These are phyloP conservation scores for Premnoplex brunnescens DNA, from an alignment of 2,797 vertebrate species.

Conservation along the genomic window DNA sequence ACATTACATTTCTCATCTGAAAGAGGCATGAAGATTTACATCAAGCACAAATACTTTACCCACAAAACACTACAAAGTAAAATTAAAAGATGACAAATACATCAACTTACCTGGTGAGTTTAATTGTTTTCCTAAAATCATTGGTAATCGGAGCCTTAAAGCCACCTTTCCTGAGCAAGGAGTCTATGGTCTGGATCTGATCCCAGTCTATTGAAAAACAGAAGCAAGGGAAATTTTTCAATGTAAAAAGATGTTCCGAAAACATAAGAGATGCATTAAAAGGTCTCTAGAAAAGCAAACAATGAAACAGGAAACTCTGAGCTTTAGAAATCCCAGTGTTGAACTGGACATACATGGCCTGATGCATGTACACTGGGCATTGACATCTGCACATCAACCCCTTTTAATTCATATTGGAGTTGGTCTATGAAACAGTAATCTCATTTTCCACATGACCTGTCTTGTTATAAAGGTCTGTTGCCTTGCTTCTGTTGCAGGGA, in stretches of 20 bases:
- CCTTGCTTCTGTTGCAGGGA: neutral
- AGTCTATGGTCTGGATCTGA: slow-evolving; percentile 88
- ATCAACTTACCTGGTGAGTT: slow-evolving; percentile 80
- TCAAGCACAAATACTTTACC: neutral
- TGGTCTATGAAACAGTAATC: neutral
- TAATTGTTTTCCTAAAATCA: slow-evolving; percentile 87
- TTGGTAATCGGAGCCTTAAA: slow-evolving; percentile 86
- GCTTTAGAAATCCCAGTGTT: neutral
- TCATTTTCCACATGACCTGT: neutral
- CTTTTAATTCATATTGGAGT: neutral
- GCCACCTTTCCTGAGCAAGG: slow-evolving; percentile 86
- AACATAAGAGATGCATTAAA: neutral
- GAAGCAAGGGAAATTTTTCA: neutral
- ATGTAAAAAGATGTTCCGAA: neutral
- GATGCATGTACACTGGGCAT: neutral
- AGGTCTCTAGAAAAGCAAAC: neutral
- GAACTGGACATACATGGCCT: neutral
- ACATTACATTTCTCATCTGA: neutral
- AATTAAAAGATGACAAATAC: slow-evolving; percentile 6
- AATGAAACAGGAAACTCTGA: neutral
- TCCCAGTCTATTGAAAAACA: slow-evolving; percentile 81
- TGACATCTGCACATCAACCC: slow-evolving; percentile 4
- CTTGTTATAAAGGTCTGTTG: neutral
- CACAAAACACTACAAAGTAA: neutral
- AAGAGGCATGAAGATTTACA: neutral